Percentiles rank a stretch among this genome's conserved stretches.
Conservation (phyloP, 2,113 vertebrate genomes). For the Scortum barcoo region DNA sequence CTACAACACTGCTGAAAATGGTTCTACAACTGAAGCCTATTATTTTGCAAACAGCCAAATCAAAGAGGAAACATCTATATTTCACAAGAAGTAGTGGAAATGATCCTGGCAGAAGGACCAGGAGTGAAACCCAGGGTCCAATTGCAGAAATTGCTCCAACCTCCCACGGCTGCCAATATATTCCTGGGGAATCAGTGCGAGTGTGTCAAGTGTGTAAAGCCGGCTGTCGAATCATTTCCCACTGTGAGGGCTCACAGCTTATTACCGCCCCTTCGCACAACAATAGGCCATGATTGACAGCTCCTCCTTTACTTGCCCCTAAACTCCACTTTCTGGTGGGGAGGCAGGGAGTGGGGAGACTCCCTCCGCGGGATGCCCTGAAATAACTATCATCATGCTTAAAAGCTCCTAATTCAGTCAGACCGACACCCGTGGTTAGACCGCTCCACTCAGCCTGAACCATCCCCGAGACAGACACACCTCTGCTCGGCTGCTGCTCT, state of each 20-base stretch:
- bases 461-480: slow-evolving; percentile 31
- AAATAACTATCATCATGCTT: slow-evolving; percentile 77
- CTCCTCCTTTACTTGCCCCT: slow-evolving; percentile 52
- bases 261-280: slow-evolving; percentile 71
- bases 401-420: slow-evolving; percentile 71
- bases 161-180: slow-evolving; percentile 65
- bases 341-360: slow-evolving; percentile 31
- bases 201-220: slow-evolving; percentile 46
- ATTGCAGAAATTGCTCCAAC: slow-evolving; percentile 54
- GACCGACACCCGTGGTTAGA: slow-evolving; percentile 66
- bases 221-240: slow-evolving; percentile 63
- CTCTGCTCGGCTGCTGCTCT: slow-evolving; percentile 33
- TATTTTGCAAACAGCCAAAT: slow-evolving; percentile 28
- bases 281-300: slow-evolving; percentile 77
- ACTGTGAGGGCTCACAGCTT: slow-evolving; percentile 71
- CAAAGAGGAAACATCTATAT: slow-evolving; percentile 22
- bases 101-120: slow-evolving; percentile 43
- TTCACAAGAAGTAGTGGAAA: slow-evolving; percentile 38
- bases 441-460: slow-evolving; percentile 33
- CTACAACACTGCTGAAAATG: background rate
- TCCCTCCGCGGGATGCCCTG: slow-evolving; percentile 60
- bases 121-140: slow-evolving; percentile 51
- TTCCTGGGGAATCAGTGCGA: slow-evolving; percentile 36
- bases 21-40: background rate
- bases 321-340: slow-evolving; percentile 38